These are phyloP conservation scores for Oncorhynchus masou DNA, from an alignment of 2,113 vertebrate species.

Conservation along the genomic window DNA sequence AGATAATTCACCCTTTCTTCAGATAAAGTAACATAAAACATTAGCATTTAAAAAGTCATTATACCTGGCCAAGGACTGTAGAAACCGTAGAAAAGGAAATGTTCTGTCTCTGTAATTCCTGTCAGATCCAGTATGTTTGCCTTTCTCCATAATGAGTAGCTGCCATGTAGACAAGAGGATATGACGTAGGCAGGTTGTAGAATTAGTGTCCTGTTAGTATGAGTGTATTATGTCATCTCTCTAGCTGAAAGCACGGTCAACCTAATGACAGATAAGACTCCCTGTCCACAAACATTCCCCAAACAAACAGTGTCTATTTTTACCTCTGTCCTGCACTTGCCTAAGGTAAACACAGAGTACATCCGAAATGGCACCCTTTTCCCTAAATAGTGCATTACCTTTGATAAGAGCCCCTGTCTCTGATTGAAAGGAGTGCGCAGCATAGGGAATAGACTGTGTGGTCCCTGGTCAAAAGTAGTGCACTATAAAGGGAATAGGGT, in stretches of 20 bases:
- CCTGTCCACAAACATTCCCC: neutral
- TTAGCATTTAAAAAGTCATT: neutral
- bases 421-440: too few species aligned
- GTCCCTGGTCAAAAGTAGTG: too few species aligned
- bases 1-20: constrained; percentile 41
- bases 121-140: neutral
- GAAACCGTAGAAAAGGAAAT: too few species aligned
- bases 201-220: constrained; percentile 3
- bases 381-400: too few species aligned
- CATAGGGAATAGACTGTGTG: too few species aligned
- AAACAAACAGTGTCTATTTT: neutral
- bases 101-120: neutral
- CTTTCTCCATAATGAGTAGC: neutral
- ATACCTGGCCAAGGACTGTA: neutral
- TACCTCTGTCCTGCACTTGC: constrained; percentile 32
- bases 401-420: too few species aligned
- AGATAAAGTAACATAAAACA: neutral
- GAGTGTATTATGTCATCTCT: neutral
- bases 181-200: neutral
- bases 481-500: too few species aligned
- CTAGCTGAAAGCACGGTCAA: neutral
- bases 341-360: constrained; percentile 51
- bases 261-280: neutral
- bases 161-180: neutral
- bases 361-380: too few species aligned